phyloP scores from a whole-genome alignment of 2,113 vertebrate species.

The Leiothrix lutea region DNA sequence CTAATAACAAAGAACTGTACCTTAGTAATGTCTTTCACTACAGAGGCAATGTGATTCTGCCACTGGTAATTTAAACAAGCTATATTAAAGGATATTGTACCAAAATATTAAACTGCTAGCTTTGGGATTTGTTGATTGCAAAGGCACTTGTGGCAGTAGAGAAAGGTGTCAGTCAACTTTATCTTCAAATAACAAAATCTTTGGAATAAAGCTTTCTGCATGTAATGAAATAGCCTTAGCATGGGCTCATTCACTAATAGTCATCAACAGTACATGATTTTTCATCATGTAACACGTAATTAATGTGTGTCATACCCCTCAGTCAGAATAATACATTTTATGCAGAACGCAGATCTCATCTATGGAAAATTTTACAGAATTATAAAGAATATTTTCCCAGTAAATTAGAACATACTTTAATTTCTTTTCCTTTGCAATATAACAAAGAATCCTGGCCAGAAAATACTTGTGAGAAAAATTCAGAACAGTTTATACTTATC shows the following conservation, averaged over 20 bases:
- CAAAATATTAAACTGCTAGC: neutral
- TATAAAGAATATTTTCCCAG: neutral
- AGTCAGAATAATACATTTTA: neutral
- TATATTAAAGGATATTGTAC: neutral
- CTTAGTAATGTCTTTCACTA: neutral
- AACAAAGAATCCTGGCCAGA: neutral
- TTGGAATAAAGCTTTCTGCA: neutral
- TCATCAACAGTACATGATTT: neutral
- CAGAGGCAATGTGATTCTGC: neutral
- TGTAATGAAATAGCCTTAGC: neutral
- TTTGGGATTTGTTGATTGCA: neutral
- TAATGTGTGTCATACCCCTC: neutral
- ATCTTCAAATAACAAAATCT: neutral
- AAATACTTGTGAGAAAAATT: neutral
- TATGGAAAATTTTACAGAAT: neutral
- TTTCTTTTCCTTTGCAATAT: neutral
- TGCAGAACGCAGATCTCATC: neutral
- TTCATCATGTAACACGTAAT: neutral
- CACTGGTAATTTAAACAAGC: neutral
- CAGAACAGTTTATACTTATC: constrained; percentile 56
- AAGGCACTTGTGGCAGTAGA: neutral
- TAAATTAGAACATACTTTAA: neutral
- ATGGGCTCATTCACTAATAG: neutral
- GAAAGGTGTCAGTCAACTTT: neutral
- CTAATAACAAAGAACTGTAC: neutral